Conservation (phyloP, 2,113 vertebrate genomes). For the Cheirogaleus medius region DNA sequence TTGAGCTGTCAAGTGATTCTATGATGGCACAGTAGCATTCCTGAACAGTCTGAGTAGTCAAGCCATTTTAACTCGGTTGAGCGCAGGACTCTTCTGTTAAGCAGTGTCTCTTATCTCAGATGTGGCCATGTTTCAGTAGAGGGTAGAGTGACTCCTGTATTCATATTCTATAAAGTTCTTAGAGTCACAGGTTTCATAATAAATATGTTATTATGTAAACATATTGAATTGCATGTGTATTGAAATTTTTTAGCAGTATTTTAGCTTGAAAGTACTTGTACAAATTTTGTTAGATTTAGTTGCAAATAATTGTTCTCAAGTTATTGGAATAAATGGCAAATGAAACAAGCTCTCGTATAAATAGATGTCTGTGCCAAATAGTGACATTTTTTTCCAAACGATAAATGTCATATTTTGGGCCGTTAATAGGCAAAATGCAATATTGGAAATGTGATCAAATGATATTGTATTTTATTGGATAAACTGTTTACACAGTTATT, state of each 20-base stretch:
- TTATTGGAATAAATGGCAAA: slow-evolving; percentile 78
- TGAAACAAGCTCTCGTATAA: slow-evolving; percentile 71
- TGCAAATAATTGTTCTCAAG: slow-evolving; percentile 70
- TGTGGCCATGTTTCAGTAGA: slow-evolving; percentile 26
- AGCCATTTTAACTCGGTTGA: slow-evolving; percentile 4
- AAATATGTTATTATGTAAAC: slow-evolving; percentile 65
- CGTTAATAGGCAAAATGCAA: slow-evolving; percentile 58
- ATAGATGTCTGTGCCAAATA: slow-evolving; percentile 68
- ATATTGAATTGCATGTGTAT: slow-evolving; percentile 67
- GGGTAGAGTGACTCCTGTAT: slow-evolving; percentile 34
- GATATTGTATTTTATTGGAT: slow-evolving; percentile 36
- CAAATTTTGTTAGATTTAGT: slow-evolving; percentile 72
- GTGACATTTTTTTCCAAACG: slow-evolving; percentile 42
- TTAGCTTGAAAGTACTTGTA: slow-evolving; percentile 71
- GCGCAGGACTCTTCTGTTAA: slow-evolving; percentile 43
- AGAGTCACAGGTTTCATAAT: slow-evolving; percentile 63
- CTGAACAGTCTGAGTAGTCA: not conserved
- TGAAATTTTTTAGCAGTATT: slow-evolving; percentile 69
- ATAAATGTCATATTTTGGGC: slow-evolving; percentile 53
- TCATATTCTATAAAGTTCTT: slow-evolving; percentile 48
- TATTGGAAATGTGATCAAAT: slow-evolving; percentile 49
- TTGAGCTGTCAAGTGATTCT: not conserved
- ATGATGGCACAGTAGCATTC: not conserved
- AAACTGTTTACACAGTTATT: slow-evolving; percentile 25
- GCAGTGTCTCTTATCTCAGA: slow-evolving; percentile 20